phyloP scores from a whole-genome alignment of 2,888 invertebrate genomes.

The Malthinus flaveolus region DNA sequence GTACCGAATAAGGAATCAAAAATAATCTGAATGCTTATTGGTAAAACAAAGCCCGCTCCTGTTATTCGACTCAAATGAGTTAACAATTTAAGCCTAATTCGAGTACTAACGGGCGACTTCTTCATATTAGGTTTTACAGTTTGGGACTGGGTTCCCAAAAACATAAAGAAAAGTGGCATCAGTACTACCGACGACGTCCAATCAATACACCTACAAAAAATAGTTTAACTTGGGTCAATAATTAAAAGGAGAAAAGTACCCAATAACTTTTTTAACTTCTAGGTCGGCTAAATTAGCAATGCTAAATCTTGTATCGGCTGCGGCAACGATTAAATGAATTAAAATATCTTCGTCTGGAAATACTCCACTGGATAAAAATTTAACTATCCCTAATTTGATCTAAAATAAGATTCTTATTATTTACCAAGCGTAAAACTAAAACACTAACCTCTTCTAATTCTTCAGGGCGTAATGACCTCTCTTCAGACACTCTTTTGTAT shows the following conservation, averaged over 20 bases:
- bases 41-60: slow-evolving; percentile 72
- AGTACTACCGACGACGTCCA: slow-evolving; percentile 74
- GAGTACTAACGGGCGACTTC: slow-evolving; percentile 77
- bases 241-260: slow-evolving; percentile 52
- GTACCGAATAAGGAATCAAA: slow-evolving; percentile 86
- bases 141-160: slow-evolving; percentile 70
- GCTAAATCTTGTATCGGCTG: slow-evolving; percentile 86
- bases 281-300: slow-evolving; percentile 87
- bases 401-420: slow-evolving; percentile 43
- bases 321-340: slow-evolving; percentile 79
- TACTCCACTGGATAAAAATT: slow-evolving; percentile 78
- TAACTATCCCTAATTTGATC: slow-evolving; percentile 78
- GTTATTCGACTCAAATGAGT: slow-evolving; percentile 78
- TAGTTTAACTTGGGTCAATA: background rate
- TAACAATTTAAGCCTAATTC: slow-evolving; percentile 82
- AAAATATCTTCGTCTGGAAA: slow-evolving; percentile 75
- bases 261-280: slow-evolving; percentile 77
- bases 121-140: slow-evolving; percentile 66
- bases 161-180: slow-evolving; percentile 77
- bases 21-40: slow-evolving; percentile 82
- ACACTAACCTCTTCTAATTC: slow-evolving; percentile 77
- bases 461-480: slow-evolving; percentile 73
- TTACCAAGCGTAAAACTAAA: background rate
- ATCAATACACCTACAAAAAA: slow-evolving; percentile 67
- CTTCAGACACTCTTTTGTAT: slow-evolving; percentile 74